Percentiles rank a stretch among this genome's conserved stretches.
Evolutionary conservation across 2,113 vertebrate species (phyloP).

Genomic region (Tor tambroides): DNA sequence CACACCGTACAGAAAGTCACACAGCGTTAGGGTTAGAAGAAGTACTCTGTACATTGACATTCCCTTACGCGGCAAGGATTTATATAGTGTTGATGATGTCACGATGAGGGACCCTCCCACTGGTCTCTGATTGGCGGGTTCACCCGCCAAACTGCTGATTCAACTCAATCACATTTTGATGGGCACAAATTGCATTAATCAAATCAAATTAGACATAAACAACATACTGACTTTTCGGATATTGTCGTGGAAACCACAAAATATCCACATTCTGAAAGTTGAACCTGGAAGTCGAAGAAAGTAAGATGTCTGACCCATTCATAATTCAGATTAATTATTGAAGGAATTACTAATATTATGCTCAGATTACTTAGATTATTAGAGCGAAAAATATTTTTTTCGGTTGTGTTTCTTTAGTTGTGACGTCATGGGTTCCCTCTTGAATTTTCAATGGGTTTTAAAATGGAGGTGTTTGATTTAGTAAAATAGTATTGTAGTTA

Average conservation of each 20-base stretch:
- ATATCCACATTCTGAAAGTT: background rate
- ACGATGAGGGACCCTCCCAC: background rate
- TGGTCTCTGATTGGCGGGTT: slow-evolving; percentile 30
- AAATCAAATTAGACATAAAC: background rate
- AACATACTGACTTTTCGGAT: background rate
- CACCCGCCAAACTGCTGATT: slow-evolving; percentile 12
- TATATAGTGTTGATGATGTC: slow-evolving; percentile 39
- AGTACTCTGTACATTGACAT: background rate
- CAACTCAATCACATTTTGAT: background rate
- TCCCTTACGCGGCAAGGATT: rapidly evolving
- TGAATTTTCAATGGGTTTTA: background rate
- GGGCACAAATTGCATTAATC: background rate
- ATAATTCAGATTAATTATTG: background rate
- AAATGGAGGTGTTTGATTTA: background rate
- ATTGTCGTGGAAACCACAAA: background rate
- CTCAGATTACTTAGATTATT: background rate
- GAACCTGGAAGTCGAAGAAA: too few species aligned
- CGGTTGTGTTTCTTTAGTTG: too few species aligned
- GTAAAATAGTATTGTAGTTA: background rate
- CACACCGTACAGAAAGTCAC: slow-evolving; percentile 16
- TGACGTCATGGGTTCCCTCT: background rate
- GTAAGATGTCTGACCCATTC: background rate
- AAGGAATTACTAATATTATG: background rate
- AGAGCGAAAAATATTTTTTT: too few species aligned
- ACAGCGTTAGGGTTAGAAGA: slow-evolving; percentile 45